Conservation (phyloP, 1,140 invertebrate species). For the Lepidurus couesii region DNA sequence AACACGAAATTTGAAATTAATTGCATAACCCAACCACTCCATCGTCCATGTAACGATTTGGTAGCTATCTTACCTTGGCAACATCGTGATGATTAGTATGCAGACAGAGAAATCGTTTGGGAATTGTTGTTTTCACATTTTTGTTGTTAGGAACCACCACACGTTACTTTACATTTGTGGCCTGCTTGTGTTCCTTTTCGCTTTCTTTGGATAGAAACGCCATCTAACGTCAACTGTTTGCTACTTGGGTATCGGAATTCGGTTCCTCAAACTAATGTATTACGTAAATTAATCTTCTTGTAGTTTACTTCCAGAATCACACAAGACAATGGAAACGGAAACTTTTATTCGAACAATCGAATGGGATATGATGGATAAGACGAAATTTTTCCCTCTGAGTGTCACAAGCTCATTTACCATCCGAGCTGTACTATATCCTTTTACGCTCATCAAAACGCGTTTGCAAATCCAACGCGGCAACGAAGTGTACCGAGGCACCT, state of each 20-base stretch:
- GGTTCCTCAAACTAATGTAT: background rate
- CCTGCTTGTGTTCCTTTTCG: background rate
- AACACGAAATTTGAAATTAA: too few relatives aligned
- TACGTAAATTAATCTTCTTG: background rate
- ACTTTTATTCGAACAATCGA: slow-evolving; percentile 76
- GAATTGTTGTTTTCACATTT: background rate
- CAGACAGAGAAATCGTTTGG: background rate
- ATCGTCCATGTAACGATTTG: background rate
- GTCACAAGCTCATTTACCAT: slow-evolving; percentile 80
- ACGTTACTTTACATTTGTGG: background rate
- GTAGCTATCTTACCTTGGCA: background rate
- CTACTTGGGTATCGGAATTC: background rate
- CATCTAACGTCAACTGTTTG: background rate
- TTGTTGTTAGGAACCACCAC: background rate
- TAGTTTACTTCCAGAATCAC: background rate
- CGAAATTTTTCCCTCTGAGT: slow-evolving; percentile 84
- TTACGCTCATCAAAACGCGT: slow-evolving; percentile 94
- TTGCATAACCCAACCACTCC: too few relatives aligned
- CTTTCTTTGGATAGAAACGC: background rate
- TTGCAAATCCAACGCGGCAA: slow-evolving; percentile 82
- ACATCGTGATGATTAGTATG: slow-evolving; percentile 22
- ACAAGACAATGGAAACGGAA: slow-evolving; percentile 23
- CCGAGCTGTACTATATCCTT: slow-evolving; percentile 83
- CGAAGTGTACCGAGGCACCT: slow-evolving; percentile 68
- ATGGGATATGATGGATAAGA: slow-evolving; percentile 98